Percentiles rank a stretch among this genome's conserved stretches.
These are phyloP conservation scores for Psilopsiagon aymara DNA, from an alignment of 2,113 vertebrate species.

Conservation along the genomic window DNA sequence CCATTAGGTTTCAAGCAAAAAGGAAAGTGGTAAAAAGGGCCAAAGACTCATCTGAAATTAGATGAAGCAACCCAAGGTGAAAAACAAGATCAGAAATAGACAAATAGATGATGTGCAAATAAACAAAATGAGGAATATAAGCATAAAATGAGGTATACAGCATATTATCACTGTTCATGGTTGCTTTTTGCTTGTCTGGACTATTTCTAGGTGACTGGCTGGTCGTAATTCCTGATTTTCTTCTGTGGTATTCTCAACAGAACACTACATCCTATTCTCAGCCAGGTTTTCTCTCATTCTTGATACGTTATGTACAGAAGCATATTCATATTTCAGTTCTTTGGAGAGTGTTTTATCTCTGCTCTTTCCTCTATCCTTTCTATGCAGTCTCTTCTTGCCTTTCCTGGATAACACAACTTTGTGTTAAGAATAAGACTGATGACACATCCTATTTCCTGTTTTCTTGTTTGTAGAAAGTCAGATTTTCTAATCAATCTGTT, in stretches of 20 bases:
- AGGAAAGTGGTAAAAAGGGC: background rate
- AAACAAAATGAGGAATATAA: background rate
- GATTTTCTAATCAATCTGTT: background rate
- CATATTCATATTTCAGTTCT: background rate
- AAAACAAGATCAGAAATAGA: background rate
- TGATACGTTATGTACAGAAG: background rate
- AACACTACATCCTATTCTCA: background rate
- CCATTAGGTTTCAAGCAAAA: background rate
- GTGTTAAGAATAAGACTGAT: background rate
- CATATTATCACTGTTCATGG: background rate
- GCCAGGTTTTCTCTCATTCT: background rate
- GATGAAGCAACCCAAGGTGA: background rate
- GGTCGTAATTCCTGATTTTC: background rate
- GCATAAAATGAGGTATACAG: background rate
- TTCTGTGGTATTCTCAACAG: background rate
- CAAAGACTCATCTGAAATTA: background rate
- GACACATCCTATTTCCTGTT: background rate
- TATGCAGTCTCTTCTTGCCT: background rate
- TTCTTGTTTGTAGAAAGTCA: background rate
- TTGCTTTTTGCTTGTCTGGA: background rate
- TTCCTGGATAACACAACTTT: background rate
- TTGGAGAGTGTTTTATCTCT: background rate
- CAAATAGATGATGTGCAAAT: background rate
- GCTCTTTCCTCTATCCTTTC: background rate
- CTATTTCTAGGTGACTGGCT: background rate